Evolutionary conservation across 2,797 vertebrate genomes (phyloP), one percentile per base, ranked within the genome.

Genomic region (Anas flavirostris): DNA sequence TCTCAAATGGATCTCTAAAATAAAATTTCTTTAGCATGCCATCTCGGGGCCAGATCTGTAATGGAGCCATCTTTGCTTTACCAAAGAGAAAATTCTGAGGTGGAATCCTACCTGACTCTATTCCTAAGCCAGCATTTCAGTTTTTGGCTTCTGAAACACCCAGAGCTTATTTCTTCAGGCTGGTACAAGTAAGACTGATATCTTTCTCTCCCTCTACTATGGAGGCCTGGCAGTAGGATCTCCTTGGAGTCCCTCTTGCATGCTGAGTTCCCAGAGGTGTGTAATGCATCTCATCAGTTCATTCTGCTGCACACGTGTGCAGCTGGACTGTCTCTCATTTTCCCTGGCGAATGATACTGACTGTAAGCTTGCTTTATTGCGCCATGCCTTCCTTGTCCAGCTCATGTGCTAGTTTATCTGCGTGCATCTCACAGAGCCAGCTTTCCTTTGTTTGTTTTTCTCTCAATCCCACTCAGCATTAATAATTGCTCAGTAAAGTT

Each of bases 101-200:
- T 74, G 31, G 55, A 62, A 83, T 58, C 58, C 26, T 66, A 55
- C 5, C 33, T 1, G 28, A 35, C 39, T 58, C 12, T 43, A 26
- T 17, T 86, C 21, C 67, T 6, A 50, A 89, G 28, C 4, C 37
- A 74, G 23, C 4, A 28, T 62, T 86, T 69, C 43, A 59, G 23
- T 35, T 22, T 55, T 41, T 63, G 70, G 15, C 39, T 82, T 88
- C 26, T 10, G 15, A 16, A 52, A 12, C 21, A 53, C 26, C 9
- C 21, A 15, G 41, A 59, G 28, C 10, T 88, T 73, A 9, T 16
- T 37, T 74, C 39, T 86, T 63, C 9, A 67, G 28, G 28, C 43
- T 8, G 46, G 1, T 17, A 41, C 31, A 37, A 48, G 17, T 11
- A 23, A 64, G 28, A 64, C 5, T 6, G 22, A 0, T 2, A 7